Evolutionary conservation across 2,797 vertebrate species (phyloP).

Genomic region (Luscinia megarhynchos): DNA sequence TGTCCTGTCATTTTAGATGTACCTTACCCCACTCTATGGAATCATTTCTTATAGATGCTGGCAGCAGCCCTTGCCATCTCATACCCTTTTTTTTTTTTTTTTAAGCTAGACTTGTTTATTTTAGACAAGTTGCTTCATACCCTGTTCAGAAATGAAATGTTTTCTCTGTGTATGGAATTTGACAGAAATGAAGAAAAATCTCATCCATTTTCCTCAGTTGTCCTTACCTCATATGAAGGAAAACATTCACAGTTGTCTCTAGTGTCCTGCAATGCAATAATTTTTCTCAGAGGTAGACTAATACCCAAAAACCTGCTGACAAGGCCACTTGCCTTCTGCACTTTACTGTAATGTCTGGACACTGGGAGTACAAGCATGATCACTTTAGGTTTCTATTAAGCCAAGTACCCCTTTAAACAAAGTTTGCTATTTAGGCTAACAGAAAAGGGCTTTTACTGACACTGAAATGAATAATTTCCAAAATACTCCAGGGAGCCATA

Average conservation of each 20-base stretch:
- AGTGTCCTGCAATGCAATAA: conserved; percentile 43
- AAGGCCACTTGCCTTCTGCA: conserved; percentile 15
- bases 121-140: conserved; percentile 52
- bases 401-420: neutral
- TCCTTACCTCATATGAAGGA: conserved; percentile 68
- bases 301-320: conserved; percentile 16
- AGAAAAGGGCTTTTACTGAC: neutral
- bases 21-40: neutral
- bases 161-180: conserved; percentile 58
- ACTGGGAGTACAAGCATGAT: neutral
- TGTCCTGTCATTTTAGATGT: conserved; percentile 61
- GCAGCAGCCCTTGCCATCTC: conserved; percentile 20
- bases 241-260: conserved; percentile 61
- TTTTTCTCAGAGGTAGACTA: conserved; percentile 45
- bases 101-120: conserved; percentile 52
- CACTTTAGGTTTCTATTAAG: neutral
- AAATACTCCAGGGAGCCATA: neutral
- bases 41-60: conserved; percentile 37
- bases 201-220: conserved; percentile 59
- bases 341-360: neutral
- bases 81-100: neutral
- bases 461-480: neutral
- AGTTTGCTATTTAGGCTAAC: neutral
- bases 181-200: conserved; percentile 71
- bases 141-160: conserved; percentile 53